Conservation (phyloP, 2,888 invertebrate species). For the Pimpla rufipes region DNA sequence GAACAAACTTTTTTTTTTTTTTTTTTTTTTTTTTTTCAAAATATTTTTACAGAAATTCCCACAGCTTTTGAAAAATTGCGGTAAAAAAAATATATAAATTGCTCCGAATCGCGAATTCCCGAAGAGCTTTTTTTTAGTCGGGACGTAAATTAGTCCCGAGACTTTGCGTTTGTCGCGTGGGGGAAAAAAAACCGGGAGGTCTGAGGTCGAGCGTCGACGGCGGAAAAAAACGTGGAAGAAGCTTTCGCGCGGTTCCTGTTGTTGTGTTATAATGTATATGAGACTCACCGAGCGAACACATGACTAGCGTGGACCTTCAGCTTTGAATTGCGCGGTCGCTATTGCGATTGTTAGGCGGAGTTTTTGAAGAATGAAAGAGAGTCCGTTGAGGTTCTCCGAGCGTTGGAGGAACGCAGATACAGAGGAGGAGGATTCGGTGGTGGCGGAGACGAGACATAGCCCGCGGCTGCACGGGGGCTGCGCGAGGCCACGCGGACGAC, state of each 20-base stretch:
- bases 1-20: neutral
- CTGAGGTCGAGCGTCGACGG: neutral
- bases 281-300: slow-evolving; percentile 60
- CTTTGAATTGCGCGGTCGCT: neutral
- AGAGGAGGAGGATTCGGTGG: neutral
- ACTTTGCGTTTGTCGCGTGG: neutral
- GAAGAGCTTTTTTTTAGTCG: too few relatives aligned
- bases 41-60: neutral
- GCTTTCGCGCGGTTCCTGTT: neutral
- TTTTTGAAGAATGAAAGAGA: neutral
- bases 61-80: too few relatives aligned
- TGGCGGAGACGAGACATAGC: neutral
- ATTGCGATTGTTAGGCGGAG: neutral
- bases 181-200: too few relatives aligned
- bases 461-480: neutral
- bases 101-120: too few relatives aligned
- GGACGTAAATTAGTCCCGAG: too few relatives aligned
- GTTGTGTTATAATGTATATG: neutral
- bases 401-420: too few relatives aligned
- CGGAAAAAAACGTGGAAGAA: neutral
- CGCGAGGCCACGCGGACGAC: slow-evolving; percentile 66
- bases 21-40: neutral
- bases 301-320: neutral
- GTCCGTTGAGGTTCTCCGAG: neutral
- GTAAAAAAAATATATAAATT: too few relatives aligned